Evolutionary conservation across 2,797 vertebrate species (phyloP), one percentile per base, ranked within the genome.

Genomic region (Schizothorax lantsangensis): DNA sequence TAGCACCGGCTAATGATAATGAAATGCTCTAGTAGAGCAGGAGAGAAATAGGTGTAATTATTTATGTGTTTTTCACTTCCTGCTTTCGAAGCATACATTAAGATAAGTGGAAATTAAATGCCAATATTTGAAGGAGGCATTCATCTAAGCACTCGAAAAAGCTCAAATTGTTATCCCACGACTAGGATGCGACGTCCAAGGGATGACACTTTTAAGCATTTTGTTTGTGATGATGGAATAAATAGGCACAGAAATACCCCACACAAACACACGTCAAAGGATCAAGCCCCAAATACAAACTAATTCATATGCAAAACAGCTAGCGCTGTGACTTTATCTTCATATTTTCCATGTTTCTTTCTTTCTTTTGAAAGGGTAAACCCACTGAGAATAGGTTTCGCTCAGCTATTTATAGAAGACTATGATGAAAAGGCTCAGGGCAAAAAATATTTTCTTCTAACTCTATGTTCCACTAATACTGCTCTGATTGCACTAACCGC

Each of bases 231-330:
- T 62, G 3, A 45, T 33, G 23, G 23, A 75, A 64, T 80, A 45
- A 80, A 80, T 21, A 66, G 5, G 26, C 59, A 33, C 15, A 64
- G 4, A 45, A 38, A 80, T 11, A 43, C 36, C 1, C 38, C 23
- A 79, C 33, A 38, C 30, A 75, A 10, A 36, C 59, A 33, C 21
- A 66, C 45, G 23, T 77, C 59, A 77, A 68, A 14, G 21, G 14
- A 54, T 68, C 83, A 84, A 79, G 69, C 15, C 9, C 23, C 15
- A 78, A 84, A 68, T 52, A 52, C 36, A 71, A 79, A 79, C 36
- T 69, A 38, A 79, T 85, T 79, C n/a, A 72, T 19, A 85, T 79
- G 84, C 75, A 79, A 85, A 85, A 59, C 33, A 79, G 84, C 8
- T 6, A 69, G 26, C 6, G 36, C 64, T 59, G 36, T 73, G 68